Base-by-base conservation (phyloP, 2,113 vertebrate genomes). In the Passerina amoena region DNA sequence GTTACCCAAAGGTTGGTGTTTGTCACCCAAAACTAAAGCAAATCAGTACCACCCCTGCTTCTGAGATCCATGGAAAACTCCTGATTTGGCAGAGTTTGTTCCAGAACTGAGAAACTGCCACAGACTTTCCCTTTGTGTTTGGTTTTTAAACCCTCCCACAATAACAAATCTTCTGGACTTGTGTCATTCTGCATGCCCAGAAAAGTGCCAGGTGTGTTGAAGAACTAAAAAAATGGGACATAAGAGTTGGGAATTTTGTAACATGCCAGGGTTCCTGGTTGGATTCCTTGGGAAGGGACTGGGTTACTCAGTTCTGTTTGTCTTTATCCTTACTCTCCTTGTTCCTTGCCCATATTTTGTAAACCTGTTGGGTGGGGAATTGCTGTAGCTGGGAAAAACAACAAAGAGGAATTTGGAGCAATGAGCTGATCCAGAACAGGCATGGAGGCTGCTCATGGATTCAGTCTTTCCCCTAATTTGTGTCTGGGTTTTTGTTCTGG, bases 121-220 rank as follows among this genome's bases (percentile, higher is more conserved):
- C 10, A 6, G 18, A 3, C 7, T 0, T 57, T 80, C 54, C 24
- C 37, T n/a, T 61, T 0, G 0, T 12, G 13, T 70, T 86, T 77
- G 18, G 0, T 89, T 86, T 37, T 27, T 38, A 35, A 35, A 44
- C 4, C 24, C 15, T 47, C 30, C 45, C 51, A 13, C 56, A 64
- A 5, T 17, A 53, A 56, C 15, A 88, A 10, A 28, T 59, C 12
- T n/a, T 53, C 47, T 25, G 30, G 3, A 28, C 2, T 63, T 71
- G 9, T 71, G 13, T 56, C 10, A 1, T 40, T 11, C 47, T 35
- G 42, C 66, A n/a, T 40, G 20, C 19, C 37, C 44, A 51, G 21
- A n/a, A 54, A 75, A 68, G 12, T 82, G 37, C 53, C 37, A 59
- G 28, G 7, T 63, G 4, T 6, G 4, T 31, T 79, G 33, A 79